phyloP scores from a whole-genome alignment of 1,140 invertebrate genomes.

The Holotrichia oblita region DNA sequence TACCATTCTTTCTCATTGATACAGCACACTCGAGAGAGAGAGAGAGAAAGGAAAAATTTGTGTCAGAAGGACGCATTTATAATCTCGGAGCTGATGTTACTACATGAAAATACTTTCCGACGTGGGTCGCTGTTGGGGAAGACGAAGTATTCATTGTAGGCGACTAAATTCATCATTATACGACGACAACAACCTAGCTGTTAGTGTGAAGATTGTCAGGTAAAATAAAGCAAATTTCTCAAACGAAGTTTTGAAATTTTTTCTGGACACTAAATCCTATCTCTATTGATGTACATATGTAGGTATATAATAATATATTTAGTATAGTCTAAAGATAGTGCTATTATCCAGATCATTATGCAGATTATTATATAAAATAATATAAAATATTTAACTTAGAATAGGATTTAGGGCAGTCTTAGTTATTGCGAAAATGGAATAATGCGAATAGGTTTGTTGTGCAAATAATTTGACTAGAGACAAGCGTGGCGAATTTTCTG shows the following conservation, averaged over 20 bases:
- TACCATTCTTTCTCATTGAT: conserved; percentile 12
- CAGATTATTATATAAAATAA: too few relatives aligned
- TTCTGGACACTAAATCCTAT: too few relatives aligned
- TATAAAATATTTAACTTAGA: too few relatives aligned
- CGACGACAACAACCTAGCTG: background rate
- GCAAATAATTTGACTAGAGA: too few relatives aligned
- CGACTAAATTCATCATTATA: conserved; percentile 1
- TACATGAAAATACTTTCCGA: conserved; percentile 11
- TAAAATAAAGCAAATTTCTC: background rate
- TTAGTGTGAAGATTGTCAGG: background rate
- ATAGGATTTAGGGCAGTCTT: too few relatives aligned
- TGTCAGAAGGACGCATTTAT: conserved; percentile 4
- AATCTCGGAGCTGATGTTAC: background rate
- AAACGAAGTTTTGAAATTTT: background rate
- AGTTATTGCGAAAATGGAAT: too few relatives aligned
- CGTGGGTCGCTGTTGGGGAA: background rate
- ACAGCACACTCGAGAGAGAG: background rate
- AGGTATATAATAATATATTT: too few relatives aligned
- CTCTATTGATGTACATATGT: too few relatives aligned
- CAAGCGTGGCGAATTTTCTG: too few relatives aligned
- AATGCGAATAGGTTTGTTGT: too few relatives aligned
- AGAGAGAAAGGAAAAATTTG: background rate
- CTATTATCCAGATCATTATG: too few relatives aligned
- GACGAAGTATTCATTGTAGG: background rate
- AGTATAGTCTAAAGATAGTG: too few relatives aligned